These are phyloP conservation scores for Cheilosia vulpina DNA, from an alignment of 2,888 invertebrate species.

Conservation along the genomic window DNA sequence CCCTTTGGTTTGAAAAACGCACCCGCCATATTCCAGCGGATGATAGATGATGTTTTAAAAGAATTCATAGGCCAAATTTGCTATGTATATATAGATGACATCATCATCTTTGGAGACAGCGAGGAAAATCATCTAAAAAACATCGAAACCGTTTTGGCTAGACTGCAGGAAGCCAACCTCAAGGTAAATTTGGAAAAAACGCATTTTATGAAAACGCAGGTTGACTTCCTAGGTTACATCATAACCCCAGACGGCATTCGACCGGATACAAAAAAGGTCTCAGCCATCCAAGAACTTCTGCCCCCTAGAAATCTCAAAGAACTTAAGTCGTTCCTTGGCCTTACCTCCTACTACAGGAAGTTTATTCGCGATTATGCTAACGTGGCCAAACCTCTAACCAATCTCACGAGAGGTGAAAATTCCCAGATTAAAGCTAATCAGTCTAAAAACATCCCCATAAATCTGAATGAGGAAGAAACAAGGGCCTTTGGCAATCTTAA, in stretches of 20 bases:
- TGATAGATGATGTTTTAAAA: not conserved
- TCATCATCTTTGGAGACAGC: constrained; percentile 57
- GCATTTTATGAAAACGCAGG: constrained; percentile 56
- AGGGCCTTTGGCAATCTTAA: constrained; percentile 68
- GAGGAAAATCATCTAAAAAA: constrained; percentile 52
- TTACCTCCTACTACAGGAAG: constrained; percentile 47
- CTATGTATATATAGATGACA: constrained; percentile 68
- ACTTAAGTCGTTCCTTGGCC: constrained; percentile 1
- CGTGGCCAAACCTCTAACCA: constrained; percentile 41
- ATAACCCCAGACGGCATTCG: constrained; percentile 44
- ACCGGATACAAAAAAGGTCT: constrained; percentile 42
- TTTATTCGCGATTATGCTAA: constrained; percentile 49
- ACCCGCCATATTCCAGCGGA: not conserved
- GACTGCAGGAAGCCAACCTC: constrained; percentile 21
- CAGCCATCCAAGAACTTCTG: constrained; percentile 38
- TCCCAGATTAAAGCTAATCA: not conserved
- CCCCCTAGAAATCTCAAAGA: constrained; percentile 9
- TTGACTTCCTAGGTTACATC: constrained; percentile 57
- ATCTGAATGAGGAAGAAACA: constrained; percentile 35
- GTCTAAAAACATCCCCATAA: constrained; percentile 56
- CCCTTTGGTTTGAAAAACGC: not conserved
- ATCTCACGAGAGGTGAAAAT: constrained; percentile 3
- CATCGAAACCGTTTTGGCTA: constrained; percentile 42
- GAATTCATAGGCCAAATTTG: constrained; percentile 1
- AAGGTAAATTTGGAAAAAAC: constrained; percentile 33